Base-by-base conservation (phyloP, 2,113 vertebrate species). In the Neotoma lepida region DNA sequence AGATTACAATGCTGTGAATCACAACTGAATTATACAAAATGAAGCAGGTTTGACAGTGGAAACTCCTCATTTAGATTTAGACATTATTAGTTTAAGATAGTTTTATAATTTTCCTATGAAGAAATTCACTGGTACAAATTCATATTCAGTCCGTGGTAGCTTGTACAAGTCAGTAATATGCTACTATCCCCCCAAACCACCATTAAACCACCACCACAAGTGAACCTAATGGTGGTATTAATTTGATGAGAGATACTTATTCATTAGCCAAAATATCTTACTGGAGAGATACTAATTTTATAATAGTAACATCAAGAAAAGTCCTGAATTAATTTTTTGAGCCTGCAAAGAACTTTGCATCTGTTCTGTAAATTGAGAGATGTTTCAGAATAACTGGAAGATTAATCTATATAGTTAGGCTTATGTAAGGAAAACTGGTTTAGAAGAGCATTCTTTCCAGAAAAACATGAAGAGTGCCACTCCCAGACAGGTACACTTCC, bases 191-290 rank as follows among this genome's bases (percentile, higher is more conserved):
- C 24, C n/a, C 85, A 71, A 94, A 89, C n/a, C 44, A 85, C 63
- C 92, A 68, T 80, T 93, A 92, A 97, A 49, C 68, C n/a, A 80
- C 68, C n/a, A 80, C 88, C 74, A 41, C 84, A 96, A 95, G 51
- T 96, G 84, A 94, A 93, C 91, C 41, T 95, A 92, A 89, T 96
- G 51, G 9, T 97, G 9, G 90, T 94, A 91, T 80, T 94, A 94
- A 94, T 94, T 95, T 96, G 81, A 88, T 96, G 39, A 96, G 58
- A 95, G 35, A 89, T 39, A 96, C 56, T 94, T 96, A 89, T 88
- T 91, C 84, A 71, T 93, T 95, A 90, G 63, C 26, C 51, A 87
- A 93, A 96, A 87, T 96, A 91, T 73, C 15, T 88, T 94, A 88
- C 26, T 94, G 18, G 51, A 86, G 44, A 91, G n/a, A 63, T 20